These are phyloP conservation scores for Ceratothoa steindachneri DNA, from an alignment of 2,888 invertebrate species.

Conservation along the genomic window DNA sequence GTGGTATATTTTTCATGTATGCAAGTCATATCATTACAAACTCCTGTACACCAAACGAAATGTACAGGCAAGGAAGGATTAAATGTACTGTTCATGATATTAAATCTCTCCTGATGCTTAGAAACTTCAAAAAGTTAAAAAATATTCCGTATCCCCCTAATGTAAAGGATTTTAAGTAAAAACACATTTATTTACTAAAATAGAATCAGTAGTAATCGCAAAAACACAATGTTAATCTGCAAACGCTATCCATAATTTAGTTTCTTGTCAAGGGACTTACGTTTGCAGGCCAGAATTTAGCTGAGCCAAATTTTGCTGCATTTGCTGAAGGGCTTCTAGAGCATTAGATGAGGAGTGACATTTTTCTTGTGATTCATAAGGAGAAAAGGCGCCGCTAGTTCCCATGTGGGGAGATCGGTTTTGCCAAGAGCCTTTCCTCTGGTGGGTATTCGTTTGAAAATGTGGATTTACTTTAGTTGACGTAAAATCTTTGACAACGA, in stretches of 20 bases:
- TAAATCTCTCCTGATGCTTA: too few relatives aligned
- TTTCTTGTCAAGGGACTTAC: conserved; percentile 29
- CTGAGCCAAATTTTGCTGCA: conserved; percentile 46
- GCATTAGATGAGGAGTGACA: conserved; percentile 27
- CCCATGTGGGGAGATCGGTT: not conserved
- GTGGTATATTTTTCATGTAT: too few relatives aligned
- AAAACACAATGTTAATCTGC: not conserved
- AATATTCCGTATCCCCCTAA: too few relatives aligned
- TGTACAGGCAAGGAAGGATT: too few relatives aligned
- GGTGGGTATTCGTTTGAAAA: not conserved
- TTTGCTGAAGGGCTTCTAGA: conserved; percentile 47
- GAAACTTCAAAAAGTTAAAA: too few relatives aligned
- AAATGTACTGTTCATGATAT: too few relatives aligned
- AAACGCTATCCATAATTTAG: not conserved
- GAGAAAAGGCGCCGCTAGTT: not conserved
- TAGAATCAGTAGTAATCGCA: too few relatives aligned
- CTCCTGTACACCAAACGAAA: too few relatives aligned
- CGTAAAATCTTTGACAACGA: not conserved
- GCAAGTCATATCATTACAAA: too few relatives aligned
- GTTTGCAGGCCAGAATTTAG: conserved; percentile 46
- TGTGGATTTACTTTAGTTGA: conserved; percentile 8
- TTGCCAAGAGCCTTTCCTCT: not conserved
- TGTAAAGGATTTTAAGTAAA: too few relatives aligned
- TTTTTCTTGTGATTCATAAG: not conserved
- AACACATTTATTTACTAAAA: too few relatives aligned